Evolutionary conservation across 2,113 vertebrate species (phyloP).

Genomic region (Xenus cinereus): DNA sequence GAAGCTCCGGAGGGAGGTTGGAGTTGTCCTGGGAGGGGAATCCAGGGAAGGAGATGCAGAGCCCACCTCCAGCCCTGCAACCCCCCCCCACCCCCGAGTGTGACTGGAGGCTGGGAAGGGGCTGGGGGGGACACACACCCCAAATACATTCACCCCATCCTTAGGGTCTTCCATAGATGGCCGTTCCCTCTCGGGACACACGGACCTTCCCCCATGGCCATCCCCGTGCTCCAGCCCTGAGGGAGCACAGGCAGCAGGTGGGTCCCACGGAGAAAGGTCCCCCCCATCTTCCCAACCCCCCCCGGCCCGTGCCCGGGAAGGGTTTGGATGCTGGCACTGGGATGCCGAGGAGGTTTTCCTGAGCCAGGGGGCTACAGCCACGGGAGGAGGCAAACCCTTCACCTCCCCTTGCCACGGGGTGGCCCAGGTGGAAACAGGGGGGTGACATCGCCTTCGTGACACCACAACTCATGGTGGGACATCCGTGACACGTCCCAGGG

Average conservation of each 20-base stretch:
- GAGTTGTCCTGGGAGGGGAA: neutral
- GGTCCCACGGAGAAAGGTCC: neutral
- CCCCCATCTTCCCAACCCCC: neutral
- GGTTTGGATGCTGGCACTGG: neutral
- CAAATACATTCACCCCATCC: accelerated
- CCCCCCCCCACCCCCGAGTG: accelerated
- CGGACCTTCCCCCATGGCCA: accelerated
- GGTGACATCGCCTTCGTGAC: neutral
- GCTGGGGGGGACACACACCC: neutral
- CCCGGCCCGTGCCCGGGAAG: accelerated
- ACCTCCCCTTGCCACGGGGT: neutral
- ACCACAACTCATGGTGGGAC: neutral
- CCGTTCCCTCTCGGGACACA: accelerated
- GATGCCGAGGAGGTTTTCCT: neutral
- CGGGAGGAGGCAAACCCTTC: neutral
- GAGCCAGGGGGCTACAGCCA: neutral
- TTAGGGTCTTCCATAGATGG: too few relatives aligned
- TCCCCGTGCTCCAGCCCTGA: neutral
- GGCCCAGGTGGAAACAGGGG: neutral
- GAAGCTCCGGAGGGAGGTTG: neutral
- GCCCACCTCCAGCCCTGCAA: neutral
- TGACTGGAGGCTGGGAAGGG: neutral
- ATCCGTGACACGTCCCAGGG: neutral
- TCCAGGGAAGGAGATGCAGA: neutral
- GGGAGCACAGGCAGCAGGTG: neutral